Evolutionary conservation across 1,140 invertebrate genomes (phyloP), one percentile per base, ranked within the genome.

Genomic region (Phymastichus coffea): DNA sequence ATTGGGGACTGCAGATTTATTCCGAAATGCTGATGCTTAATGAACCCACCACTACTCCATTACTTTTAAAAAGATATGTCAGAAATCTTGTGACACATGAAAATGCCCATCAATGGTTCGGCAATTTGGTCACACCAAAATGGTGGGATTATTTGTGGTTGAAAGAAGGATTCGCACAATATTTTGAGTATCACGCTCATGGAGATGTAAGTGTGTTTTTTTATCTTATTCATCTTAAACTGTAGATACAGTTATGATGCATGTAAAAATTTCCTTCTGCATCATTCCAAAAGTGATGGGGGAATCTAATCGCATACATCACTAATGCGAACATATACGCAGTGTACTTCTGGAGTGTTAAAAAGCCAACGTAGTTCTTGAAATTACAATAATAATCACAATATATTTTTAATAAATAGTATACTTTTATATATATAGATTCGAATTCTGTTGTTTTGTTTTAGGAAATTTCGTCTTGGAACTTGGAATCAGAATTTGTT

Each of bases 1-100:
- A 93, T 72, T 93, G 90, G 90, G 91, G 91, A 2, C 74, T 96
- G 0, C 86, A 97, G 14, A 95, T 92, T 1, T 97, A 91, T 64
- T 77, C 73, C 87, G 93, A 61, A 93, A 97, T 79, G 90, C 88
- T 2, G 85, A 86, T 97, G 83, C 80, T 98, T 0, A 94, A 89
- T 70, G 87, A 97, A 64, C 80, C 85, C 30, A 84, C 83, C 0
- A 82, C 88, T 2, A 89, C 91, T 0, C 87, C 85, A 0, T 77
- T 78, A 25, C 67, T 75, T 1, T 87, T 87, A 46, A 87, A 90
- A 67, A 86, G 90, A 52, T 76, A 86, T 1, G 86, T 94, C 1
- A 90, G 89, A 0, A 84, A 86, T 0, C 78, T 85, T 4, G 74
- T 88, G 20, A 74, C 82, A 15, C 87, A 88, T 66, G 87, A 88